Conservation (phyloP, 2,888 invertebrate species). For the Macrophya alboannulata region DNA sequence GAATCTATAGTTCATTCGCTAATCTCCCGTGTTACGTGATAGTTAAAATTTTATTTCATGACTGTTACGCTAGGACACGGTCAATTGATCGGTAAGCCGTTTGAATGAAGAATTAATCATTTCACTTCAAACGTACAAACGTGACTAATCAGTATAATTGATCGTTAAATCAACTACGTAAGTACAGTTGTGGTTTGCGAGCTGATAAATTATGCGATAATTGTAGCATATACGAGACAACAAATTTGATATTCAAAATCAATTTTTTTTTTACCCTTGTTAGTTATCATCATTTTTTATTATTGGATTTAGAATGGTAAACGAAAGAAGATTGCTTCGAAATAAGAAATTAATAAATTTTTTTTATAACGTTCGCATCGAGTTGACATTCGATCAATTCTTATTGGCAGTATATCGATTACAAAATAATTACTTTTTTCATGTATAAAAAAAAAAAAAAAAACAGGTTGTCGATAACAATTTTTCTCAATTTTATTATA, state of each 20-base stretch:
- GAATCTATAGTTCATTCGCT: neutral
- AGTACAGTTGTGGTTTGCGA: neutral
- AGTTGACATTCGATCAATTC: slow-evolving; percentile 22
- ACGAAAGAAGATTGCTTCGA: neutral
- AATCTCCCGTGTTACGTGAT: neutral
- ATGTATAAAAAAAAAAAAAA: slow-evolving; percentile 13
- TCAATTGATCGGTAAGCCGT: neutral
- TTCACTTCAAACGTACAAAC: neutral
- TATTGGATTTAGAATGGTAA: neutral
- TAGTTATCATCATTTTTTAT: too few relatives aligned
- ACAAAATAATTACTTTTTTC: slow-evolving; percentile 7
- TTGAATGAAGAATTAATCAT: neutral
- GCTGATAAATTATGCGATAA: neutral
- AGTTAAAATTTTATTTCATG: neutral
- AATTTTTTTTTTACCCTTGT: too few relatives aligned
- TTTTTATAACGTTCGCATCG: neutral
- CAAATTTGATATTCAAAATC: too few relatives aligned
- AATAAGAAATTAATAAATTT: neutral
- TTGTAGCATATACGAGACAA: too few relatives aligned
- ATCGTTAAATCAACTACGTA: neutral
- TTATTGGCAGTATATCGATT: neutral
- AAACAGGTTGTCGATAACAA: slow-evolving; percentile 31
- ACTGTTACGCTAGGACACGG: neutral
- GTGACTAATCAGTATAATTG: neutral
- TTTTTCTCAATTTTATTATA: slow-evolving; percentile 9